These are phyloP conservation scores for Oriolus oriolus DNA, from an alignment of 2,113 vertebrate genomes.

Conservation along the genomic window DNA sequence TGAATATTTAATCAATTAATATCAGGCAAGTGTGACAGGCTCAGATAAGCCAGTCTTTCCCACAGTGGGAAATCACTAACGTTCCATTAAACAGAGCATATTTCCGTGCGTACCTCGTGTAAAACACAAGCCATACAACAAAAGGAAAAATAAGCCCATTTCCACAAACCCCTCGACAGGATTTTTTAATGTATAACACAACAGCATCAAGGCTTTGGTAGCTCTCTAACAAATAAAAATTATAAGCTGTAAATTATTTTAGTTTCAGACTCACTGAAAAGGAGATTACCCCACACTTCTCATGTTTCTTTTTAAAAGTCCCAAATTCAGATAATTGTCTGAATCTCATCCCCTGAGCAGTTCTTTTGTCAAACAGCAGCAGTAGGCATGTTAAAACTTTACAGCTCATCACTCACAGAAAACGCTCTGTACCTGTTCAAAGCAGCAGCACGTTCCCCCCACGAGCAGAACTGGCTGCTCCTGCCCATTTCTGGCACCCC, in stretches of 20 bases:
- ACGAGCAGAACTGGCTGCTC: accelerated
- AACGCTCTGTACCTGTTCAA: accelerated
- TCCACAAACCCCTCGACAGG: not conserved
- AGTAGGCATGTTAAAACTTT: not conserved
- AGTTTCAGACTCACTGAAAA: not conserved
- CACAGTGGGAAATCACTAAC: not conserved
- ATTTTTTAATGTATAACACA: not conserved
- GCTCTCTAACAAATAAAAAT: not conserved
- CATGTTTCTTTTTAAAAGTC: accelerated
- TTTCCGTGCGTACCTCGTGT: not conserved
- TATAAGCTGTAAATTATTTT: not conserved
- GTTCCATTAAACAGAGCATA: not conserved
- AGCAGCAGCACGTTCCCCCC: accelerated
- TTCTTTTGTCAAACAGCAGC: not conserved
- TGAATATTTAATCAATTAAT: conserved; percentile 54
- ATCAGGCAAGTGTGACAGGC: conserved; percentile 37
- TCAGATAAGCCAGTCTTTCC: conserved; percentile 16
- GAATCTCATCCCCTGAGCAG: not conserved
- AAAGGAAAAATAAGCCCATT: not conserved
- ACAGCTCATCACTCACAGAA: not conserved
- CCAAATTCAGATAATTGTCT: not conserved
- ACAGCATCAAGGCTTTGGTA: not conserved
- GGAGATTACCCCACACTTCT: not conserved
- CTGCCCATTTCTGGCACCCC: not conserved
- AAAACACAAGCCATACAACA: not conserved